phyloP scores from a whole-genome alignment of 1,140 invertebrate genomes.

The Asbolus verrucosus region DNA sequence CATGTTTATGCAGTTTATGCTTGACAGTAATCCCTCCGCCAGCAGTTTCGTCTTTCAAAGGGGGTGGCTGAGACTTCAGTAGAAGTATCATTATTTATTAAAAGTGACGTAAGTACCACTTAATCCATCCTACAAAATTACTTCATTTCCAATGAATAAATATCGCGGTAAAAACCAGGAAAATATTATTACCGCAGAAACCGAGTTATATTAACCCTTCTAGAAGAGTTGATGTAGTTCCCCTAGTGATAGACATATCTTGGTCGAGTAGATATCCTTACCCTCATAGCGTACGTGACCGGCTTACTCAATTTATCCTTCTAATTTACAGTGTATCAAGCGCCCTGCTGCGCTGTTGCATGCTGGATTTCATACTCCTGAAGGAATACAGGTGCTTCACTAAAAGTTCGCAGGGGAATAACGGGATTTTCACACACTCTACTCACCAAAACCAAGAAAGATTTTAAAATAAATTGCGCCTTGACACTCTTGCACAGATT shows the following conservation, averaged over 20 bases:
- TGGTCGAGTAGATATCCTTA: constrained; percentile 49
- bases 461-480: constrained; percentile 29
- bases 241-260: constrained; percentile 49
- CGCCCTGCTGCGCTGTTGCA: constrained; percentile 39
- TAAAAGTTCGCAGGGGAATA: constrained; percentile 42
- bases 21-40: no score
- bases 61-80: no score
- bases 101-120: no score
- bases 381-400: constrained; percentile 40
- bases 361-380: constrained; percentile 46
- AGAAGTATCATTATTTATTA: no score
- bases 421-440: constrained; percentile 20
- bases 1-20: no score
- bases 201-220: not conserved
- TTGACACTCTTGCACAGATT: not conserved
- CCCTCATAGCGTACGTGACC: constrained; percentile 46
- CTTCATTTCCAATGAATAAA: no score
- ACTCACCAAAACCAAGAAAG: not conserved
- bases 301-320: constrained; percentile 46
- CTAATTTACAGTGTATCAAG: constrained; percentile 51
- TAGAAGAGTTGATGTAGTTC: constrained; percentile 40
- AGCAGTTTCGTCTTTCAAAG: not conserved
- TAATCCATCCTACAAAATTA: no score
- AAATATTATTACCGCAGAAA: not conserved
- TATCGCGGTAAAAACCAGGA: not conserved